Conservation (phyloP, 2,797 vertebrate genomes). For the Labeo calbasu region DNA sequence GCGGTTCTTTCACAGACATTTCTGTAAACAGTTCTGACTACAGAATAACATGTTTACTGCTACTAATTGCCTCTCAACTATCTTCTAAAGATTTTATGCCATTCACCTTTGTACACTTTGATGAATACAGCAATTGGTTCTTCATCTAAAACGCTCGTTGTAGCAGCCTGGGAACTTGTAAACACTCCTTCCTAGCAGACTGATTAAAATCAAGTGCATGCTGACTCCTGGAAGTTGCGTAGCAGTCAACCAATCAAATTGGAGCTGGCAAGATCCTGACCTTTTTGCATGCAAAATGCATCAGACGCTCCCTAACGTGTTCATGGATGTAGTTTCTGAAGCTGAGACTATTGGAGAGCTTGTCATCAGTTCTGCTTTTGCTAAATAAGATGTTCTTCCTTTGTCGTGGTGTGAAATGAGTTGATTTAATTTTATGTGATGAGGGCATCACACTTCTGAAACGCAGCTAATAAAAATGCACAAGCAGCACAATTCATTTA, state of each 20-base stretch:
- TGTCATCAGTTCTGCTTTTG: not conserved
- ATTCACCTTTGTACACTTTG: not conserved
- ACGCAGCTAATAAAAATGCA: not conserved
- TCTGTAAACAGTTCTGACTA: not conserved
- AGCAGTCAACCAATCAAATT: not conserved
- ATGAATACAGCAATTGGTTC: not conserved
- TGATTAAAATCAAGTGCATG: not conserved
- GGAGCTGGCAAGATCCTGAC: not conserved
- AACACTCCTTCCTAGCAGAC: conserved; percentile 9
- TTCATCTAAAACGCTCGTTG: not conserved
- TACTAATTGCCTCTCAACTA: conserved; percentile 9
- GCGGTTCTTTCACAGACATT: not conserved
- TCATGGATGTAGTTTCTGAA: not conserved
- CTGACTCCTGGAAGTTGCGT: not conserved
- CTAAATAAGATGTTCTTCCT: not conserved
- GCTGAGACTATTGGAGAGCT: not conserved
- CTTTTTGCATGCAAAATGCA: not conserved
- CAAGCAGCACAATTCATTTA: not conserved
- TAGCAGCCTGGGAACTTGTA: not conserved
- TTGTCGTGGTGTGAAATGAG: not conserved
- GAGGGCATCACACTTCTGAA: not conserved
- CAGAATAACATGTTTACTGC: not conserved
- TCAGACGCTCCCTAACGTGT: not conserved
- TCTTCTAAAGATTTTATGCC: not conserved
- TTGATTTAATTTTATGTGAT: conserved; percentile 29